phyloP scores from a whole-genome alignment of 2,113 vertebrate genomes.

The Phycodurus eques region DNA sequence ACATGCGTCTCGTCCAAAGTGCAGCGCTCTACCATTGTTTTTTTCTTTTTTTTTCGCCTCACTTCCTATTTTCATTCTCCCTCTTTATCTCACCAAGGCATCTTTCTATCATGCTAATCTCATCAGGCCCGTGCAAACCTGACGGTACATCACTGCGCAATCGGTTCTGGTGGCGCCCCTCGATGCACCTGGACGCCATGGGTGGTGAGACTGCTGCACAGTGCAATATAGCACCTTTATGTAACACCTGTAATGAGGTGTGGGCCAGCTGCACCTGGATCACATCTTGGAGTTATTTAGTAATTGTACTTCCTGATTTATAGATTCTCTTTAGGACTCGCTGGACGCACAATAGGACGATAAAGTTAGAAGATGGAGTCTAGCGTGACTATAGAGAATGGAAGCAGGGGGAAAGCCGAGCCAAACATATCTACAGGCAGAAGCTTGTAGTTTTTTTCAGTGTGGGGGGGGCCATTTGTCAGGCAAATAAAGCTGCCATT shows the following conservation, averaged over 20 bases:
- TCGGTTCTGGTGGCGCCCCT: slow-evolving; percentile 2
- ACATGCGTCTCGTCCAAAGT: background rate
- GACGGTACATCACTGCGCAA: slow-evolving; percentile 15
- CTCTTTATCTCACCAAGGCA: slow-evolving; percentile 23
- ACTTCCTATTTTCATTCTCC: slow-evolving; percentile 18
- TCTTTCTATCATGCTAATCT: slow-evolving; percentile 29
- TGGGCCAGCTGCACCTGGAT: slow-evolving; percentile 14
- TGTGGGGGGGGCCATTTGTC: background rate
- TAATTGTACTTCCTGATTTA: background rate
- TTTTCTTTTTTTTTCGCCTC: background rate
- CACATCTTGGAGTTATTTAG: background rate
- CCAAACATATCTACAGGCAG: background rate
- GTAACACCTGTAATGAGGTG: slow-evolving; percentile 31
- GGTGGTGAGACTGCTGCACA: slow-evolving; percentile 19
- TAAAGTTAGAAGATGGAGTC: background rate
- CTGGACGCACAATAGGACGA: background rate
- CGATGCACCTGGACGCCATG: slow-evolving; percentile 38
- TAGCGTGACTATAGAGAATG: background rate
- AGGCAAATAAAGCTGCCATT: no score
- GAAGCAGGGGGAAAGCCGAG: background rate
- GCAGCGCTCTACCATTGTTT: background rate
- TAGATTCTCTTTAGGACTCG: background rate
- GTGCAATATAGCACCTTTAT: slow-evolving; percentile 4
- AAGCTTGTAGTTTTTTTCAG: background rate
- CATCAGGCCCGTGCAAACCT: slow-evolving; percentile 21